Evolutionary conservation across 2,888 invertebrate genomes (phyloP), one percentile per base, ranked within the genome.

Genomic region (Lysandra coridon): DNA sequence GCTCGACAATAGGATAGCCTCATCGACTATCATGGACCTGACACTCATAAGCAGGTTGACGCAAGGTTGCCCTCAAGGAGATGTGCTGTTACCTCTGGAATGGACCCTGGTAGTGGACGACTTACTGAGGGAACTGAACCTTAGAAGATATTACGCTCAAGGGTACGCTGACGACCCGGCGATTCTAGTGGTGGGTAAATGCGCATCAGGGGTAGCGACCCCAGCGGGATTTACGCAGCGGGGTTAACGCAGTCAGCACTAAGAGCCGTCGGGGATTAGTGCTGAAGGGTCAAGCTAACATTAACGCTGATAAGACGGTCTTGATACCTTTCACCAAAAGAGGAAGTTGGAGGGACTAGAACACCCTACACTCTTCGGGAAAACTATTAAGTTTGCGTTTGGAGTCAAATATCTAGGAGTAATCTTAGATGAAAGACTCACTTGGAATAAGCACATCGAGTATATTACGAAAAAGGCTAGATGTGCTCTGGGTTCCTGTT

Each of bases 151-250:
- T n/a, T 60, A 60, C n/a, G n/a, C 17, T 60, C 17, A 60, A 60
- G 60, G 60, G n/a, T 60, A 23, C 60, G 60, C 60, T 60, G 60
- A 60, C n/a, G 60, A 60, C 60, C 60, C n/a, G n/a, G 60, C 60
- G 60, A 60, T 57, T 5, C 17, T 60, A 17, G 14, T 60, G 57
- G 57, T 57, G 57, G 57, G 57, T n/a, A 57, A 60, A 60, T 60
- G 60, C 5, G 60, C n/a, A 60, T 60, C 60, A 57, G 17, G 17
- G 17, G 57, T 57, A 17, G 49, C 49, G 23, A 23, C 23, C 23
- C 23, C 23, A 23, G 23, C 23, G 23, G 23, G 23, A 23, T 23
- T 23, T 23, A 23, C 23, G 23, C 23, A 23, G 0, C 23, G 10
- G 49, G 49, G 49, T 12, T 49, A 12, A 49, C 12, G 49, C 49